Evolutionary conservation across 1,140 invertebrate species (phyloP), one percentile per base, ranked within the genome.

Genomic region (Rhyzopertha dominica): DNA sequence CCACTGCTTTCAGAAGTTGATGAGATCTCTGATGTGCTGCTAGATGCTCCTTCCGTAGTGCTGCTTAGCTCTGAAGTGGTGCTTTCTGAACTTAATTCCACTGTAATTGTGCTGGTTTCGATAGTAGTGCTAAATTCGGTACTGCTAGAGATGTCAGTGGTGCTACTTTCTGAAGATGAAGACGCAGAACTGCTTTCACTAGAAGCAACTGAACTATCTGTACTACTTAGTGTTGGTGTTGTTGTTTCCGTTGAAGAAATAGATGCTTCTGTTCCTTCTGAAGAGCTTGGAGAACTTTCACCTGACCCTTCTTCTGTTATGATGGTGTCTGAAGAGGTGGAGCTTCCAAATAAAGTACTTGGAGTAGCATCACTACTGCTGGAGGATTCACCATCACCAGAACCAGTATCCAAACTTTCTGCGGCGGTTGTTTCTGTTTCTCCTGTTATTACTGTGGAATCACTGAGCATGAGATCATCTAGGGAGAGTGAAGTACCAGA

Each of bases 401-500:
- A 66, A 17, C 62, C 60, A 16, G 51, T 48, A 19, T 55, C 53
- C 12, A 28, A 12, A 42, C 34, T 24, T 28, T 40, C 29, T 12
- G 46, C 19, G 26, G 31, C 17, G 29, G 42, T 29, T 32, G 18
- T 29, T 9, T 38, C 30, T 26, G 9, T 35, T 22, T 66, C 66
- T 32, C 66, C 68, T 29, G 66, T 60, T 24, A 55, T 62, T 38
- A 37, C 50, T 7, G 65, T 53, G 20, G 67, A 61, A 50, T 84
- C 82, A 51, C 80, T 79, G 24, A 76, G 63, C 82, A 83, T 83
- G 4, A 72, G 61, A 5, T 80, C 77, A 20, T 77, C 72, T 1
- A 64, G 51, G 30, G 72, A 63, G 5, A 73, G 66, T 8, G 63
- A 58, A 10, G 59, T 52, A 40, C 65, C 61, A 4, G 58, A 60